Base-by-base conservation (phyloP, 2,888 invertebrate species). In the Andrena dorsata region DNA sequence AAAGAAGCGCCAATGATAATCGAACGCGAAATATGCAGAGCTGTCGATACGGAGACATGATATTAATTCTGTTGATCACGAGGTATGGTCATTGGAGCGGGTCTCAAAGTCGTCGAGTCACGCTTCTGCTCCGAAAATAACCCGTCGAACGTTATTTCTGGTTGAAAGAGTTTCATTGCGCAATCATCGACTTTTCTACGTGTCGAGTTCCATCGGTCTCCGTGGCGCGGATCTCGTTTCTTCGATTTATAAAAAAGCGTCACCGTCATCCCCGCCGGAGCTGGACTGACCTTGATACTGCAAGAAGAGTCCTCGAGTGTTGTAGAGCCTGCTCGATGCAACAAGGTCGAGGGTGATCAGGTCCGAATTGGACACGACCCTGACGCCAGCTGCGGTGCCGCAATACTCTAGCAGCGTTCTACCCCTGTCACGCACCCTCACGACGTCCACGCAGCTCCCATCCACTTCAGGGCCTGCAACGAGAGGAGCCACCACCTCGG, bases 361-460 rank as follows among this genome's bases (percentile, higher is more conserved):
- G 77, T 92, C 93, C 61, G 92, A 91, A 30, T 89, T 90, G 3
- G 94, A 94, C 49, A 92, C 79, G 71, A 94, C 86, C 83, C 88
- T 92, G 63, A 91, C 85, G 51, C 94, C 93, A 16, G 92, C 92
- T 13, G 85, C 87, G 47, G 91, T 92, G 41, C 93, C 94, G 63
- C 93, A 94, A 23, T 91, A 90, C 80, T 94, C 93, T 82, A 92
- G 91, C 65, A 94, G 85, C 7, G 92, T 93, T 58, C 85, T 89
- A 26, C 92, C 92, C 76, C 83, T 89, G 60, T 94, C 94, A 58
- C 93, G 89, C 69, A 93, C 90, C 74, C 93, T 90, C 41, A 93
- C 89, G 6, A 93, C 88, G 83, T 94, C 94, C 68, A 92, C 83
- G 83, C 94, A 94, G 76, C 90, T 93, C 76, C 94, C 94, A 72